Percentiles rank a stretch among this genome's conserved stretches.
phyloP scores from a whole-genome alignment of 2,888 invertebrate genomes.

The Morpho deidamia region DNA sequence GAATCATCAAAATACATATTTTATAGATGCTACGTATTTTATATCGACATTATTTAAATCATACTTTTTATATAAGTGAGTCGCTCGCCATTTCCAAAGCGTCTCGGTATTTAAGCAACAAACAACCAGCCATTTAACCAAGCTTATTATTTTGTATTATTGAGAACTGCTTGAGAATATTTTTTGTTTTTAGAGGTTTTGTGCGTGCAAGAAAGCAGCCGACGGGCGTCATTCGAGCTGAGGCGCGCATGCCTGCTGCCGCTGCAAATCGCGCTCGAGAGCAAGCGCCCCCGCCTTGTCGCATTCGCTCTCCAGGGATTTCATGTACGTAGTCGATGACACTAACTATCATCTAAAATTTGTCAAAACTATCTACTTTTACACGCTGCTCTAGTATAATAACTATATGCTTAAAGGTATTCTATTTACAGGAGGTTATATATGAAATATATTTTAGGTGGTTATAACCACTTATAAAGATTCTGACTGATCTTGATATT shows the following conservation, averaged over 20 bases:
- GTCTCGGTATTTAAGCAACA: too few species aligned
- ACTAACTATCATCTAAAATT: not conserved
- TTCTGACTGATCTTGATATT: too few species aligned
- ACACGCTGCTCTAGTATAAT: too few species aligned
- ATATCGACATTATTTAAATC: not conserved
- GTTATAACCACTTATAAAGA: too few species aligned
- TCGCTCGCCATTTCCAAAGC: too few species aligned
- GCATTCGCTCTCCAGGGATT: slow-evolving; percentile 91
- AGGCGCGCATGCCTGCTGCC: slow-evolving; percentile 91
- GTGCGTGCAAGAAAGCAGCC: slow-evolving; percentile 87
- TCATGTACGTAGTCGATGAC: slow-evolving; percentile 82
- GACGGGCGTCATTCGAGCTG: slow-evolving; percentile 90
- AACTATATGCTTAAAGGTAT: too few species aligned
- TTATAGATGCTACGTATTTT: slow-evolving; percentile 20
- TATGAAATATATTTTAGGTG: too few species aligned
- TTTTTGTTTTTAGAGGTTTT: slow-evolving; percentile 81
- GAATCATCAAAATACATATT: too few species aligned
- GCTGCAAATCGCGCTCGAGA: slow-evolving; percentile 92
- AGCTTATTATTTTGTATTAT: not conserved
- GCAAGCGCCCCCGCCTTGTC: slow-evolving; percentile 90
- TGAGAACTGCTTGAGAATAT: not conserved
- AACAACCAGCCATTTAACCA: too few species aligned
- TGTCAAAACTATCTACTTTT: too few species aligned
- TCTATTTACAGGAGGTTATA: too few species aligned
- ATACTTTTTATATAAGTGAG: too few species aligned